Evolutionary conservation across 1,140 invertebrate genomes (phyloP).

Genomic region (Drosophila navojoa): DNA sequence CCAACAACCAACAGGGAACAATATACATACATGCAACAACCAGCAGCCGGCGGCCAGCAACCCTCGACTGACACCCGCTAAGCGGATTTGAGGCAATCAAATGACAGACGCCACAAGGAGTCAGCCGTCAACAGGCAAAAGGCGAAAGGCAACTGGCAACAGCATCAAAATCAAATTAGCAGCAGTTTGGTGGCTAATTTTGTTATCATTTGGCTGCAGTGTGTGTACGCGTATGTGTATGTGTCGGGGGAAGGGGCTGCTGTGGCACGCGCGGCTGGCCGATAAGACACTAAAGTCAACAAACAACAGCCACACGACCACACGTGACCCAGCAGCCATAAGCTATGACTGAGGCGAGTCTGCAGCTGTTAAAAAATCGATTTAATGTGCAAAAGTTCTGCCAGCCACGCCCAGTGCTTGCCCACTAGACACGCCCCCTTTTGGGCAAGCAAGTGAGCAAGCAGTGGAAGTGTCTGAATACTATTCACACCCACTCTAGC

Average conservation of each 20-base stretch:
- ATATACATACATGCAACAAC: background rate
- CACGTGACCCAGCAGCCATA: conserved; percentile 55
- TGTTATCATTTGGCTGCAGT: conserved; percentile 61
- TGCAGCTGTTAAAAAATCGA: conserved; percentile 7
- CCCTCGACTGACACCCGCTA: conserved; percentile 45
- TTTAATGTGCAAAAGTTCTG: background rate
- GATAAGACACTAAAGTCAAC: conserved; percentile 58
- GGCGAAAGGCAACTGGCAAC: background rate
- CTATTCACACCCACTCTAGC: background rate
- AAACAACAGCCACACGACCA: conserved; percentile 47
- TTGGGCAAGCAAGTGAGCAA: background rate
- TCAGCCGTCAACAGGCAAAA: conserved; percentile 14
- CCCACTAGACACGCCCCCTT: background rate
- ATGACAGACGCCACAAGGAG: conserved; percentile 44
- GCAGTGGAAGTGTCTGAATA: background rate
- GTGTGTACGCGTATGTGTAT: conserved; percentile 8
- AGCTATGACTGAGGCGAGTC: conserved; percentile 2
- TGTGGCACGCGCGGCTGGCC: conserved; percentile 54
- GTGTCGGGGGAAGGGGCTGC: background rate
- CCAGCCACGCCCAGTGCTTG: background rate
- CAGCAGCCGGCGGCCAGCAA: conserved; percentile 15
- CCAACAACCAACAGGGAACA: conserved; percentile 9
- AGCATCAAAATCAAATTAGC: conserved; percentile 78
- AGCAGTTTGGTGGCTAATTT: conserved; percentile 76
- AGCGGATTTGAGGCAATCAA: conserved; percentile 72